Base-by-base conservation (phyloP, 1,140 invertebrate species). In the Scaptomyza hsui region DNA sequence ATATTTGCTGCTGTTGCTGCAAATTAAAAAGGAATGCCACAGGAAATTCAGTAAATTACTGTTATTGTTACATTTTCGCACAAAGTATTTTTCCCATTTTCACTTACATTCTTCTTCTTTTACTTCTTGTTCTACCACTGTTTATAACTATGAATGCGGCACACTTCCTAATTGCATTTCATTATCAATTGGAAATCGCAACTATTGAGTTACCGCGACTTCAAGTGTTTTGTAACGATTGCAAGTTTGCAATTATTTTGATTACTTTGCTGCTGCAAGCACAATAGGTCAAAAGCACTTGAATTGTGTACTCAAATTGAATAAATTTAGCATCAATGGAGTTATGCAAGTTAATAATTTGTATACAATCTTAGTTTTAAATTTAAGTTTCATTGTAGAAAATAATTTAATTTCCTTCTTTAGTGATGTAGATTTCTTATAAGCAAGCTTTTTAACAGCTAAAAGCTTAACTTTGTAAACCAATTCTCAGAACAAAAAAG, bases 121-220 rank as follows among this genome's bases (percentile, higher is more conserved):
- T 7, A 26, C 37, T 55, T 67, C n/a, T 59, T 1, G 32, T 15
- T 37, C 26, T 32, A 1, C 32, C n/a, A 41, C 19, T 51, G 26
- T 64, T 57, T 52, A 15, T 39, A 37, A 15, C 7, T 59, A 53
- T 55, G 37, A 37, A 45, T 52, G 35, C 39, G 44, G 42, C 44
- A 67, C 61, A 70, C 47, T 64, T 77, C 77, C 77, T 85, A 86
- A 85, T 85, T 85, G 80, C 81, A 86, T 85, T 85, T 81, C 81
- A 80, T 85, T 85, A 85, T 81, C 81, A 74, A 69, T 75, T 67
- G 52, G 64, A 82, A 85, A 79, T 29, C 9, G 26, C 72, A 79
- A 79, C 72, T 72, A 39, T 51, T 41, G 44, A 49, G 45, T 37
- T 24, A 19, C 29, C 29, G 15, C 29, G 45, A 15, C 45, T 49